Conservation (phyloP, 2,888 invertebrate species). For the Pachycephus smyrnensis region DNA sequence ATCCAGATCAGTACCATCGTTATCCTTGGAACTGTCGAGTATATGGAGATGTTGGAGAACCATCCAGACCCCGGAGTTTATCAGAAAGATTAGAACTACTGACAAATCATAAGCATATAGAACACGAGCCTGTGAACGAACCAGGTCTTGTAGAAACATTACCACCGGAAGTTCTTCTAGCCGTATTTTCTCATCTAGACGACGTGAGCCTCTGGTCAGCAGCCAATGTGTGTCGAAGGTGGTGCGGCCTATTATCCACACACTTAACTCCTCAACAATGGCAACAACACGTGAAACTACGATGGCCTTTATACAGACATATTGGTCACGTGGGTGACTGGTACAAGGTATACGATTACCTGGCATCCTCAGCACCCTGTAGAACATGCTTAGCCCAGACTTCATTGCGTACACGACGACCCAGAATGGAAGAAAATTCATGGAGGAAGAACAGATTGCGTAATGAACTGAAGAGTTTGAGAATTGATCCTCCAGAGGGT, state of each 20-base stretch:
- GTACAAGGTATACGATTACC: conserved; percentile 78
- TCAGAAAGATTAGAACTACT: conserved; percentile 74
- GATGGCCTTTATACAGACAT: conserved; percentile 91
- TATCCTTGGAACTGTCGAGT: conserved; percentile 42
- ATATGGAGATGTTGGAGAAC: conserved; percentile 53
- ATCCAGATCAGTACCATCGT: conserved; percentile 23
- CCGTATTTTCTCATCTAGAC: conserved; percentile 90
- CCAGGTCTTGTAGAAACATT: conserved; percentile 77
- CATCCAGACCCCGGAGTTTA: conserved; percentile 71
- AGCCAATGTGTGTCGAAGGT: conserved; percentile 87
- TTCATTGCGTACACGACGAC: conserved; percentile 75
- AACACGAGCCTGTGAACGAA: conserved; percentile 64
- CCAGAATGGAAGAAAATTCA: conserved; percentile 78
- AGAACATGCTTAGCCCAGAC: conserved; percentile 89
- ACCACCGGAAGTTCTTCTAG: conserved; percentile 85
- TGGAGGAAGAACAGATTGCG: conserved; percentile 85
- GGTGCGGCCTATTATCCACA: conserved; percentile 84
- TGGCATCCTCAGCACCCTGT: conserved; percentile 73
- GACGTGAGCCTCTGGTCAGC: conserved; percentile 92
- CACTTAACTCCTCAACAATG: conserved; percentile 84
- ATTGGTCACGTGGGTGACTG: conserved; percentile 79
- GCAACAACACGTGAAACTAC: conserved; percentile 79
- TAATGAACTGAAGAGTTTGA: conserved; percentile 79
- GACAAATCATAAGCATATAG: conserved; percentile 66
- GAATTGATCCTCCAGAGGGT: conserved; percentile 86